Base-by-base conservation (phyloP, 2,888 invertebrate genomes). In the Synergus japonicus region DNA sequence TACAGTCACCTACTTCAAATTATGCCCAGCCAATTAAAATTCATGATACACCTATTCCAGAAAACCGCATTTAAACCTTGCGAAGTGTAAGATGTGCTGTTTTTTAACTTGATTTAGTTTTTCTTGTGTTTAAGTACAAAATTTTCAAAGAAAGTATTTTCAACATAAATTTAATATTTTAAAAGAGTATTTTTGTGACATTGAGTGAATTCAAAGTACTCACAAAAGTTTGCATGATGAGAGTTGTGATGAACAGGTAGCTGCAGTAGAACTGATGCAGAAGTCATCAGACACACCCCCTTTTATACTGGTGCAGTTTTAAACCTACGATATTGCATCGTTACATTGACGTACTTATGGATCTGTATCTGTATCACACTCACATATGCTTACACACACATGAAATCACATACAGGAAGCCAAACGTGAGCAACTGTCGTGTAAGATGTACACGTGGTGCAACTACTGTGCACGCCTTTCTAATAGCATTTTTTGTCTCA, bases 151-250 rank as follows among this genome's bases (percentile, higher is more conserved):
- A 3, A 29, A 29, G 3, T 29, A 29, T 3, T 29, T 29, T 29
- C 29, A 29, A 29, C 2, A 3, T 29, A 29, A 29, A 43, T 43
- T 43, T 0, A 43, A 43, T 1, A 43, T 1, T 44, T 44, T 10
- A 9, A 9, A 44, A 44, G 5, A 44, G 10, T 44, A 44, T 10
- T 44, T 44, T 9, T 44, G 44, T 44, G 44, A 44, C 44, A 44
- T 10, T 44, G 41, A 65, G 9, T 15, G 9, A 37, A 29, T 64
- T 13, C 5, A 41, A 49, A 69, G 22, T 83, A 90, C 90, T 90
- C 81, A 91, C 91, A 81, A 90, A 77, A 76, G 87, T 84, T 81
- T 88, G 90, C 91, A 91, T 91, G 88, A 79, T 84, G 88, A 82
- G 80, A 67, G 58, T 77, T 63, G 80, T 76, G 69, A 81, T 82